Conservation (phyloP, 2,888 invertebrate species). For the Phyllotreta striolata region DNA sequence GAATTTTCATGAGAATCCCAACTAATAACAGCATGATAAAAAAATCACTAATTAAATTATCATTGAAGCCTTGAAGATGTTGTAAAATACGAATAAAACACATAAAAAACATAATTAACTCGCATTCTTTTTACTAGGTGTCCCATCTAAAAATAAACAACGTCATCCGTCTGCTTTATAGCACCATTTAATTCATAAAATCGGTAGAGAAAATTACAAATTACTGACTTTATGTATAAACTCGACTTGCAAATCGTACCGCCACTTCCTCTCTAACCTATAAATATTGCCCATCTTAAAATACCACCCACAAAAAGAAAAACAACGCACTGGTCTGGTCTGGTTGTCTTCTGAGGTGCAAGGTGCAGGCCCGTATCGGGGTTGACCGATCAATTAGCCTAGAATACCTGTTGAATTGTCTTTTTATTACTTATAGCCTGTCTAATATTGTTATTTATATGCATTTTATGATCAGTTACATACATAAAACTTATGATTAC, state of each 20-base stretch:
- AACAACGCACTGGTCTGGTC: conserved; percentile 24
- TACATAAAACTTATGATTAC: too few species aligned
- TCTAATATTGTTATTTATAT: too few species aligned
- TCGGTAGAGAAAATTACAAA: conserved; percentile 5
- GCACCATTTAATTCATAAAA: conserved; percentile 1
- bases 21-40: too few species aligned
- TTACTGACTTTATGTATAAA: conserved; percentile 13
- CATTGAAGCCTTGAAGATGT: too few species aligned
- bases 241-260: conserved; percentile 23
- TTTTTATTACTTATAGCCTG: too few species aligned
- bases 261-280: conserved; percentile 23
- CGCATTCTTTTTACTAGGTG: too few species aligned
- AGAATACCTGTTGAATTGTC: background rate
- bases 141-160: too few species aligned
- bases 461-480: too few species aligned
- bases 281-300: conserved; percentile 31
- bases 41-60: too few species aligned
- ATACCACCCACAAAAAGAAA: conserved; percentile 28
- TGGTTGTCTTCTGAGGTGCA: conserved; percentile 10
- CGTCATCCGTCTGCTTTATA: background rate
- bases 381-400: background rate
- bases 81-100: too few species aligned
- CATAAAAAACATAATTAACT: too few species aligned
- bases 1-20: too few species aligned
- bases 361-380: conserved; percentile 1